A percentile compares a stretch with the other conserved stretches of the same genome.
Conservation (phyloP, 2,888 invertebrate genomes). For the Agonopterix subpropinquella region DNA sequence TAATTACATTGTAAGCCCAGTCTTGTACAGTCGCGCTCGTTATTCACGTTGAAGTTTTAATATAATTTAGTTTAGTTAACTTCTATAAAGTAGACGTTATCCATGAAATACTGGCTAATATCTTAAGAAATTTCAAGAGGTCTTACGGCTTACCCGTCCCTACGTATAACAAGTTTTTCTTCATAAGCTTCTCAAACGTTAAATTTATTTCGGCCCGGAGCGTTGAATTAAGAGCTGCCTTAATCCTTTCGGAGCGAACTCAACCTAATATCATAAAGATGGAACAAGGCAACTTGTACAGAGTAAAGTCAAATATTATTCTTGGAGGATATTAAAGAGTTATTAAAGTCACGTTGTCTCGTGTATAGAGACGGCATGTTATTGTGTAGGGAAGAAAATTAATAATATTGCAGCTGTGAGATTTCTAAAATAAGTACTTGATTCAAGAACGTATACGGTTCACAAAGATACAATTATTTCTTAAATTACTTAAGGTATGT, state of each 20-base stretch:
- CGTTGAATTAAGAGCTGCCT: constrained; percentile 67
- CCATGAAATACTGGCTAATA: constrained; percentile 30
- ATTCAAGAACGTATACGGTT: background rate
- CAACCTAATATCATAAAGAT: constrained; percentile 73
- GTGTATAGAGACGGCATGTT: constrained; percentile 6
- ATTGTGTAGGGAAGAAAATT: background rate
- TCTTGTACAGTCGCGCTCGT: constrained; percentile 40
- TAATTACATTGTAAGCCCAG: constrained; percentile 30
- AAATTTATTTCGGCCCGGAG: constrained; percentile 71
- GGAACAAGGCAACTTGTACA: constrained; percentile 68
- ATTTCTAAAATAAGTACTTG: too few relatives aligned
- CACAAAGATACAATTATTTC: background rate
- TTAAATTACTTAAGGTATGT: too few relatives aligned
- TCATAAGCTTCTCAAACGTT: constrained; percentile 67
- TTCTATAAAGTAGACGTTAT: constrained; percentile 2
- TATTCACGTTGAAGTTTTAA: constrained; percentile 12
- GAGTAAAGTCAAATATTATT: constrained; percentile 71
- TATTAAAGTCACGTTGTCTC: constrained; percentile 54
- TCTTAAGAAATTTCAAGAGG: constrained; percentile 37
- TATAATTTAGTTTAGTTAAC: constrained; percentile 9
- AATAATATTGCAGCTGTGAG: too few relatives aligned
- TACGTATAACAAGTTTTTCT: constrained; percentile 65
- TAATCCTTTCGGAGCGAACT: constrained; percentile 71
- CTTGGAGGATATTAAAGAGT: constrained; percentile 61
- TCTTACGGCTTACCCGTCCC: constrained; percentile 35